Evolutionary conservation across 2,113 vertebrate species (phyloP).

Genomic region (Lophochroa leadbeateri): DNA sequence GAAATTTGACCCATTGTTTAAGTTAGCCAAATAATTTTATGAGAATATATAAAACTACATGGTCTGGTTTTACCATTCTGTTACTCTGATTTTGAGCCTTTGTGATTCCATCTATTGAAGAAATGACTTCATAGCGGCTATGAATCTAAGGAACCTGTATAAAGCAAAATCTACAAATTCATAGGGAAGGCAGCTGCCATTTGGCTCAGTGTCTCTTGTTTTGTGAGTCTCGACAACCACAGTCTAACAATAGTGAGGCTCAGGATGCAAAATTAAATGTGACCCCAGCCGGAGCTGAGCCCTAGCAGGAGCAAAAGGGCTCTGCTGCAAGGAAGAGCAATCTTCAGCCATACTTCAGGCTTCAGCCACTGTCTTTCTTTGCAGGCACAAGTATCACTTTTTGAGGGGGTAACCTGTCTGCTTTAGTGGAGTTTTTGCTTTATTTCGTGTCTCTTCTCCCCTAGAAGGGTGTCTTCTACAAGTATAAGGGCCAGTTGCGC

Average conservation of each 20-base stretch:
- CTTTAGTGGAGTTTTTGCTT: neutral
- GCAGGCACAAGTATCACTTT: neutral
- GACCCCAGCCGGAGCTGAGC: neutral
- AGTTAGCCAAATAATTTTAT: neutral
- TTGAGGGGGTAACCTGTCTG: neutral
- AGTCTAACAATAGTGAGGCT: neutral
- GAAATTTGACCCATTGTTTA: neutral
- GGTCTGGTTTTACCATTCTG: neutral
- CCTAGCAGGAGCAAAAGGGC: neutral
- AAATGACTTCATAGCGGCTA: neutral
- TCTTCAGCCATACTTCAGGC: neutral
- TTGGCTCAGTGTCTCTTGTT: neutral
- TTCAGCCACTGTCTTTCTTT: neutral
- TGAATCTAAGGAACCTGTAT: neutral
- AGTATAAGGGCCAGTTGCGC: neutral
- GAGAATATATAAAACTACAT: neutral
- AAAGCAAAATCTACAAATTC: neutral
- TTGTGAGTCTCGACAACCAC: neutral
- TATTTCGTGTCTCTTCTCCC: neutral
- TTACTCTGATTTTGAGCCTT: neutral
- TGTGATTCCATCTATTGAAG: neutral
- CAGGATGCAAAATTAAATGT: neutral
- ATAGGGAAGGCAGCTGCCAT: neutral
- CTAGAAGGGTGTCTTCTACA: neutral
- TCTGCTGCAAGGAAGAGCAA: neutral